Base-by-base conservation (phyloP, 2,113 vertebrate species). In the Crotalus horridus region DNA sequence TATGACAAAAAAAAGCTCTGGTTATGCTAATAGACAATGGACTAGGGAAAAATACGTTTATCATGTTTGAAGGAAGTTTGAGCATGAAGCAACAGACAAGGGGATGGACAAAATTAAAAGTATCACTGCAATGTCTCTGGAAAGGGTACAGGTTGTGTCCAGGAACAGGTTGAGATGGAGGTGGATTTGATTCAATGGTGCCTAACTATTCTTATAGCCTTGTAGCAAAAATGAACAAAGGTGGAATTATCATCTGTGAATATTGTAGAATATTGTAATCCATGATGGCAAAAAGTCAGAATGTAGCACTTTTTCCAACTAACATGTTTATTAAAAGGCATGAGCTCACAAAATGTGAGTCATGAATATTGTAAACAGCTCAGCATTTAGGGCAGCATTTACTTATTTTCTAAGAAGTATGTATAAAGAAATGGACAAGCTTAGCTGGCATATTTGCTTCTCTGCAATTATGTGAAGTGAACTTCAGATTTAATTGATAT, bases 381-480 rank as follows among this genome's bases (percentile, higher is more conserved):
- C n/a, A n/a, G 21, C 7, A 53, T 51, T 90, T 74, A 17, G 74
- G 69, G 58, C 43, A 53, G 43, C 21, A 85, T 88, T 46, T 58
- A 4, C 21, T 89, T 89, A 17, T 20, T 33, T 74, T 88, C 15
- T 88, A 26, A 91, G 91, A 93, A 29, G 3, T 56, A 33, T 55
- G 2, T 93, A 92, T 91, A 93, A 85, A 88, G 88, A 54, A 26
- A 29, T 29, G 26, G 91, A 15, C 87, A 81, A 48, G 33, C 92
- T 46, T 58, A 81, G 51, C 39, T 88, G 91, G 53, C 24, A n/a
- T 88, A 64, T 85, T 26, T 33, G 29, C 43, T 85, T 33, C 86
- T 33, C 61, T 93, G 46, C 58, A 58, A 93, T 91, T 88, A 88
- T 48, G 33, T 54, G 58, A 64, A 54, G 61, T 8, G 74, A 46